A percentile compares a stretch with the other conserved stretches of the same genome.
phyloP scores from a whole-genome alignment of 2,797 vertebrate genomes.

The Aphelocoma californica region DNA sequence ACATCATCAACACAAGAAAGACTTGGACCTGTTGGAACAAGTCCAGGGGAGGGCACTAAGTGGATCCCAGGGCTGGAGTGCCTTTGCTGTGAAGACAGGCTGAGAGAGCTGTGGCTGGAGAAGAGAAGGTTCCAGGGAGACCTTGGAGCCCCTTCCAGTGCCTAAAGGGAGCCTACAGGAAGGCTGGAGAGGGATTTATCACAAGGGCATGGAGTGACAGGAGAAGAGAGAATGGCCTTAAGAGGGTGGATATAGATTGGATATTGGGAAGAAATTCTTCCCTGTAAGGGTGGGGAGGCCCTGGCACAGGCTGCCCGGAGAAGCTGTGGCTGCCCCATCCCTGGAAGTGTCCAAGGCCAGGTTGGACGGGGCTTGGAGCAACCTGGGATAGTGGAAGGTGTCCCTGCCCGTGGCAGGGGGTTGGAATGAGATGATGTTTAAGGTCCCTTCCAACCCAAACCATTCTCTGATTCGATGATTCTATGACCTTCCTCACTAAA shows the following conservation, averaged over 20 bases:
- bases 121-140: not conserved
- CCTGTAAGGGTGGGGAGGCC: not conserved
- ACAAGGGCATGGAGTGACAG: not conserved
- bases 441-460: not conserved
- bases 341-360: not conserved
- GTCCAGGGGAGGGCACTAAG: not conserved
- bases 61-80: not conserved
- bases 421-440: not conserved
- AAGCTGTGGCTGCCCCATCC: not conserved
- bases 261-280: not conserved
- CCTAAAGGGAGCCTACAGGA: not conserved
- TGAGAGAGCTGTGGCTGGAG: not conserved
- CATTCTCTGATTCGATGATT: not conserved
- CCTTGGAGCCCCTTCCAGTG: not conserved
- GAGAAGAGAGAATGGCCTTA: not conserved
- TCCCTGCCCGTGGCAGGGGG: rapidly evolving
- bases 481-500: not conserved
- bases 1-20: not conserved
- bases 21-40: rapidly evolving
- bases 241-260: not conserved
- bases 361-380: not conserved
- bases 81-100: not conserved
- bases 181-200: not conserved
- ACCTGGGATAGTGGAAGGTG: not conserved
- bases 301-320: not conserved